Percentiles rank a stretch among this genome's conserved stretches.
Evolutionary conservation across 1,140 invertebrate genomes (phyloP).

Genomic region (Drosophila melanica): DNA sequence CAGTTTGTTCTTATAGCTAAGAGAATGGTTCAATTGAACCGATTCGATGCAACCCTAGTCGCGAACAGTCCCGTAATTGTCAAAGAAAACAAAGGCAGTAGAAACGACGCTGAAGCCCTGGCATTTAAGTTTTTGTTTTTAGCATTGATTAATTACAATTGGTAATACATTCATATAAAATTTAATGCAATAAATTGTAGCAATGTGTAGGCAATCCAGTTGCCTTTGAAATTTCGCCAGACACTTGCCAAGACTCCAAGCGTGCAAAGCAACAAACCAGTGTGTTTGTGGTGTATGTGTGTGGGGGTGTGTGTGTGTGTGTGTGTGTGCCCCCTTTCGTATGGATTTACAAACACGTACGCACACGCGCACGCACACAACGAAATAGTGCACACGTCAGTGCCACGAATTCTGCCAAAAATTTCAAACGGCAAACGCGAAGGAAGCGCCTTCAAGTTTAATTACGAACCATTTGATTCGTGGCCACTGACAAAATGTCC

Average conservation of each 20-base stretch:
- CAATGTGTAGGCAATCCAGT: constrained; percentile 5
- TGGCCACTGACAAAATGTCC: constrained; percentile 1
- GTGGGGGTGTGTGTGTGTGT: neutral
- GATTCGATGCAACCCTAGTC: no score
- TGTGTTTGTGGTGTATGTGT: neutral
- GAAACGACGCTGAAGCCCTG: constrained; percentile 52
- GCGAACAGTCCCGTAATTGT: constrained; percentile 3
- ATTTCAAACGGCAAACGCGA: neutral
- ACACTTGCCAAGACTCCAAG: neutral
- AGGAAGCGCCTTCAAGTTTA: neutral
- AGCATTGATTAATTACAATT: constrained; percentile 68
- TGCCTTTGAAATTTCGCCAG: neutral
- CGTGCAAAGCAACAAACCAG: neutral
- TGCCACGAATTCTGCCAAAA: constrained; percentile 61
- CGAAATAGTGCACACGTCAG: constrained; percentile 71
- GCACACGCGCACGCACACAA: constrained; percentile 30
- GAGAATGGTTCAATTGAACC: no score
- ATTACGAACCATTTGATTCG: constrained; percentile 5
- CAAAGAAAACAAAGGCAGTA: constrained; percentile 27
- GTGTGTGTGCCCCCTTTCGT: neutral
- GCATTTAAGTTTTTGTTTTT: constrained; percentile 60
- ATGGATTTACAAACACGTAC: constrained; percentile 15
- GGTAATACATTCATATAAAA: constrained; percentile 46
- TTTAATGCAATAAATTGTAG: neutral
- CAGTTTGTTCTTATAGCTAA: no score